Conservation (phyloP, 2,888 invertebrate genomes). For the Nomada fucata region DNA sequence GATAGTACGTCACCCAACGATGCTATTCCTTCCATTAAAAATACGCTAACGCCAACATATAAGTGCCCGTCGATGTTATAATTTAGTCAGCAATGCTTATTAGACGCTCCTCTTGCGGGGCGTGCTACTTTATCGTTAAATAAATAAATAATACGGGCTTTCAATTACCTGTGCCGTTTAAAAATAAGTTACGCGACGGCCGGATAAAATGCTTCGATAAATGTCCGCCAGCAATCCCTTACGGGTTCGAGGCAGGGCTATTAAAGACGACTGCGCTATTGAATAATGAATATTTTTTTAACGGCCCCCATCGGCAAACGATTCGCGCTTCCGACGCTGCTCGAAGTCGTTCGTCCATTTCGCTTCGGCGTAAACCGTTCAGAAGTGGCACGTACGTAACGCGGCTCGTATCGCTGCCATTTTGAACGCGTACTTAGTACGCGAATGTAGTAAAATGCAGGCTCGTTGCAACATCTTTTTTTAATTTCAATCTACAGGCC, state of each 20-base stretch:
- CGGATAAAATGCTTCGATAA: background rate
- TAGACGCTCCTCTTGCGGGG: no score
- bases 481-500: background rate
- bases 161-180: no score
- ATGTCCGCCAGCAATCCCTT: background rate
- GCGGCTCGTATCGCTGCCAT: background rate
- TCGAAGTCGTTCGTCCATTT: background rate
- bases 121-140: no score
- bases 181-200: no score
- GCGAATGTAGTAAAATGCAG: background rate
- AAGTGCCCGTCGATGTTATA: no score
- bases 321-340: background rate
- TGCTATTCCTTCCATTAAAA: no score
- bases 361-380: no score
- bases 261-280: background rate
- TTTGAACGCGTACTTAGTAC: background rate
- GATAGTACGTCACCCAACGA: no score
- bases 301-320: background rate
- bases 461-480: background rate
- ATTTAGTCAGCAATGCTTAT: no score
- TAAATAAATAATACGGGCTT: no score
- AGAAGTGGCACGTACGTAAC: background rate
- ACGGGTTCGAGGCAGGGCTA: background rate
- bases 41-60: no score
- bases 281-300: background rate